Evolutionary conservation across 2,113 vertebrate genomes (phyloP), one percentile per base, ranked within the genome.

Genomic region (Cavia aperea): DNA sequence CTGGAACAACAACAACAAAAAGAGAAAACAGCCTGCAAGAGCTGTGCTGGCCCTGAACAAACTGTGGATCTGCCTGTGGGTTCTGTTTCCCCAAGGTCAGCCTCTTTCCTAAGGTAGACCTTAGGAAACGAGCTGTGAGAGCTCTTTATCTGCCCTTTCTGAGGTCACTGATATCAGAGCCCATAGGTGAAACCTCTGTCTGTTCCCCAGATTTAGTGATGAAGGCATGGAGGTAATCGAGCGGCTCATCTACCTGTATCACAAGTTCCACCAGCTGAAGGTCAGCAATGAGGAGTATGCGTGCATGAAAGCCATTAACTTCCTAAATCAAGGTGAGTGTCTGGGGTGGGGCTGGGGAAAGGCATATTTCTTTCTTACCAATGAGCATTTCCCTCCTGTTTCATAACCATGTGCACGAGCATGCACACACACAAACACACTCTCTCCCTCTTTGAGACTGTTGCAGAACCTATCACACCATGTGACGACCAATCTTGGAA

Each of bases 291-390:
- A 99, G 97, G 99, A 99, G 93, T 99, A 99, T 0, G 99, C 98
- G 0, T 99, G 99, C 88, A 99, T 99, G 99, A 99, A 99, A 98
- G 98, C 99, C 97, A 99, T 99, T 97, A 99, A 99, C 98, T 99
- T 99, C 97, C 98, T 99, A 18, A 99, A 99, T 95, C 99, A 99
- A 98, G 99, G 99, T 99, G 96, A 97, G 98, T 70, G 0, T 0
- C 9, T 0, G 26, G n/a, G 3, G 15, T 18, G 39, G 19, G 36
- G 10, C 8, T 36, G 33, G 46, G 65, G 29, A 54, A 54, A 92
- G 63, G 33, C 26, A 14, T 39, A 31, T 54, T 88, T 33, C 9
- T 78, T 56, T 49, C 14, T 49, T 29, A 31, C 43, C 26, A 29
- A 16, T 49, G 73, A 77, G 43, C 73, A 77, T 77, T 68, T 23